Evolutionary conservation across 2,888 invertebrate genomes (phyloP), one percentile per base, ranked within the genome.

Genomic region (Orthosia cruda): DNA sequence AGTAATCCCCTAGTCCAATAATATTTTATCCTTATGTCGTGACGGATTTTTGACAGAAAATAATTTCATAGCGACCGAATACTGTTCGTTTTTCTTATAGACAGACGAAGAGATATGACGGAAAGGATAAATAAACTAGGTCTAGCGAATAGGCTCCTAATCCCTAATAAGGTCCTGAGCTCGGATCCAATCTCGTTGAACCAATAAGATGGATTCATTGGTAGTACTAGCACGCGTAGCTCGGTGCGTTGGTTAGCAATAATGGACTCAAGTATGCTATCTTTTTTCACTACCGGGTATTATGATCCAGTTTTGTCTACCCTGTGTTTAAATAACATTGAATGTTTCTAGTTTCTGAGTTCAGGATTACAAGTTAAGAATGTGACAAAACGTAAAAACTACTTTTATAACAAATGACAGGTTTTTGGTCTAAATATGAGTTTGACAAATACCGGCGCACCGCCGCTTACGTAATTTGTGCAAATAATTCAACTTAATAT

Each of bases 151-250:
- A 54, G 40, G 23, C 50, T 32, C 47, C 62, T 82, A 82, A 82
- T 79, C 75, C 80, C 12, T 76, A 76, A 76, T 82, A 80, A 72
- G 81, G 78, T 81, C 57, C 13, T 81, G 54, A 74, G 80, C 45
- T 80, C 49, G 66, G 66, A 80, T 80, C 76, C 80, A 82, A 82
- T 82, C 69, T 70, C 57, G 76, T 57, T 61, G 61, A 58, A 61
- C 69, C 62, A 65, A 68, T 71, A 78, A 68, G 67, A 82, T 61
- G 63, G 57, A 83, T 80, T 76, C 63, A 64, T 76, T 72, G 57
- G 18, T 49, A 74, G 66, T 67, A 58, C 61, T 58, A 18, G 58
- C 72, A 76, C 76, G 75, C 69, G 26, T 50, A 45, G 40, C 54
- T 61, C 52, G 57, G 49, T 63, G 49, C n/a, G 62, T 26, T 61